A percentile compares a stretch with the other conserved stretches of the same genome.
Evolutionary conservation across 2,888 invertebrate genomes (phyloP).

Genomic region (Phaonia tiefii): DNA sequence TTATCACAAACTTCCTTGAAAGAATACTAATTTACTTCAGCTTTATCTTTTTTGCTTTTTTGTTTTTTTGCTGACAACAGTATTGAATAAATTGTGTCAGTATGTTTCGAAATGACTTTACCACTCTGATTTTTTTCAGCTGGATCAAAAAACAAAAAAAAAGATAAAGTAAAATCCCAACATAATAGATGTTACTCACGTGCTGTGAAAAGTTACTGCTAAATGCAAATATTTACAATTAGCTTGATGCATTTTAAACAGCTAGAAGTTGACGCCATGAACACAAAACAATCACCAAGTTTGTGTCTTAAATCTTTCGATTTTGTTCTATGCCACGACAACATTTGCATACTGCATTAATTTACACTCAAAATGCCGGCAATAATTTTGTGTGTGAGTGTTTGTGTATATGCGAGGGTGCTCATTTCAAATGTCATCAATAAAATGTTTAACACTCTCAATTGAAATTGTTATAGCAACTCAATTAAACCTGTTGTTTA

Average conservation of each 20-base stretch:
- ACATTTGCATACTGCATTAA: background rate
- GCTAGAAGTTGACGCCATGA: background rate
- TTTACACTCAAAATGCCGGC: background rate
- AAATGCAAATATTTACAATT: slow-evolving; percentile 35
- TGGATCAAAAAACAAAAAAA: no score
- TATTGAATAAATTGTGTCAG: no score
- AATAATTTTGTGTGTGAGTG: slow-evolving; percentile 2
- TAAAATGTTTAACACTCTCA: slow-evolving; percentile 25
- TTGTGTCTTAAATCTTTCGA: slow-evolving; percentile 31
- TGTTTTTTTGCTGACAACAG: no score
- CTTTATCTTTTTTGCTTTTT: no score
- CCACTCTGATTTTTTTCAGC: no score
- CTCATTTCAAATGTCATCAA: slow-evolving; percentile 47
- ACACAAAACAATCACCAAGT: background rate
- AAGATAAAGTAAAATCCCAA: no score
- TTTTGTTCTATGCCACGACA: background rate
- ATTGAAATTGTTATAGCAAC: slow-evolving; percentile 19
- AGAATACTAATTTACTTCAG: no score
- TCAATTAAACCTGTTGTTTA: background rate
- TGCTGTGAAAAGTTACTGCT: slow-evolving; percentile 17
- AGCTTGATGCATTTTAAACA: slow-evolving; percentile 24
- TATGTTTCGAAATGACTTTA: no score
- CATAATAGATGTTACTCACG: slow-evolving; percentile 2
- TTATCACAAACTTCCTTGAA: no score
- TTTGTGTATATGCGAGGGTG: background rate